These are phyloP conservation scores for Saimiri boliviensis DNA, from an alignment of 2,113 vertebrate species.

Conservation along the genomic window DNA sequence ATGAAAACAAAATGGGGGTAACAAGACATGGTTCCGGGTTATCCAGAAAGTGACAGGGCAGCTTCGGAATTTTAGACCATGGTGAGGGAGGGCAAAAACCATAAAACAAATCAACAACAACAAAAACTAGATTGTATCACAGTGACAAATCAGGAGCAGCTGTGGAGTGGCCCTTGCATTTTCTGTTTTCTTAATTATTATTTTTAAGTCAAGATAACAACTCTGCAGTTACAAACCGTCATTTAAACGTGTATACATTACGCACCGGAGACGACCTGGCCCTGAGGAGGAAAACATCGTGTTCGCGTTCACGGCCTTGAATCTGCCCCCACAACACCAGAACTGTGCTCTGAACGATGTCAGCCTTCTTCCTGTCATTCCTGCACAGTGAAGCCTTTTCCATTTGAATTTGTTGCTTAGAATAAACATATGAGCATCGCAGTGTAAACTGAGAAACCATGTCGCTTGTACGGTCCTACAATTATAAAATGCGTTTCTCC, in stretches of 20 bases:
- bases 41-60: background rate
- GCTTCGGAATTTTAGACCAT: background rate
- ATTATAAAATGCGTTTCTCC: background rate
- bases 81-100: background rate
- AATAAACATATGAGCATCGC: background rate
- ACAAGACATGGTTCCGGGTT: background rate
- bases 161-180: background rate
- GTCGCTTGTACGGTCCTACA: background rate
- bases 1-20: background rate
- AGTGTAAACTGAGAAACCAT: background rate
- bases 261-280: background rate
- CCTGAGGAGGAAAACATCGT: background rate
- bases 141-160: background rate
- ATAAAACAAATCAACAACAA: background rate
- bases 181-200: slow-evolving; percentile 10
- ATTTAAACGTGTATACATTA: background rate
- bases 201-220: slow-evolving; percentile 21
- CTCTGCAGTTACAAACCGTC: background rate
- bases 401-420: background rate
- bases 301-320: background rate
- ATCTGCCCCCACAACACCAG: background rate
- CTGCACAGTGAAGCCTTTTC: background rate
- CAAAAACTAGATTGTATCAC: background rate
- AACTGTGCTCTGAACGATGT: background rate
- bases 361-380: background rate